phyloP scores from a whole-genome alignment of 2,888 invertebrate genomes.

The Acrobeloides nanus region DNA sequence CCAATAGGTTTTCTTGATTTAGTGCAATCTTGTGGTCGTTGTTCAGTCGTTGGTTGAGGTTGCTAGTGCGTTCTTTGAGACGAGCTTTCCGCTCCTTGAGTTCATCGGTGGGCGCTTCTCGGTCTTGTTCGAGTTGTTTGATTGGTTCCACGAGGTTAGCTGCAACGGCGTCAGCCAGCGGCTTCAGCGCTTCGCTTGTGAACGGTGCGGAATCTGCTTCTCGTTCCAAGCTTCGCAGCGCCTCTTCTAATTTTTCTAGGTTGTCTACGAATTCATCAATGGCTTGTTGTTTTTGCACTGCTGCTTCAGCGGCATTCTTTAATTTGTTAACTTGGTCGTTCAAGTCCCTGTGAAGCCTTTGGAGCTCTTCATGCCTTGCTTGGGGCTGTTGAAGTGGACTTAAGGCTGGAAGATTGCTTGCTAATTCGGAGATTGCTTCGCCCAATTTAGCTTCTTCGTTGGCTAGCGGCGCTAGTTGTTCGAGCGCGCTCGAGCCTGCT shows the following conservation, averaged over 20 bases:
- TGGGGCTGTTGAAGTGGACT: no score
- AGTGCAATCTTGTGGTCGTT: conserved; percentile 3
- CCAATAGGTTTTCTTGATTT: conserved; percentile 1
- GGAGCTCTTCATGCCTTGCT: no score
- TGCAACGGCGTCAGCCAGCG: background rate
- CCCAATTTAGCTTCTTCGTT: no score
- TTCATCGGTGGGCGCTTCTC: conserved; percentile 3
- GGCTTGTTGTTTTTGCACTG: background rate
- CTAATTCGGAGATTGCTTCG: no score
- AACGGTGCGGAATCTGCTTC: background rate
- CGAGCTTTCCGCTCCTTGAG: conserved; percentile 1
- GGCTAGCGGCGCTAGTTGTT: no score
- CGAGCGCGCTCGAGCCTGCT: no score
- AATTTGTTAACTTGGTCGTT: conserved; percentile 1
- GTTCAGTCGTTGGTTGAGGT: conserved; percentile 2
- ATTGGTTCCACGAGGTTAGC: no score
- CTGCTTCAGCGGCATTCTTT: background rate
- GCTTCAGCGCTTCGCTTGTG: conserved; percentile 1
- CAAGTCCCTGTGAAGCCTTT: no score
- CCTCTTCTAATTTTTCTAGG: conserved; percentile 1
- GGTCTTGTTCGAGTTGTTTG: no score
- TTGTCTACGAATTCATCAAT: conserved; percentile 5
- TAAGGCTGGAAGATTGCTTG: no score
- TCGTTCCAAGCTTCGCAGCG: conserved; percentile 1
- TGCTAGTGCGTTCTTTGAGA: conserved; percentile 2